phyloP scores from a whole-genome alignment of 2,888 invertebrate species.

The Amblyjoppa proteus region DNA sequence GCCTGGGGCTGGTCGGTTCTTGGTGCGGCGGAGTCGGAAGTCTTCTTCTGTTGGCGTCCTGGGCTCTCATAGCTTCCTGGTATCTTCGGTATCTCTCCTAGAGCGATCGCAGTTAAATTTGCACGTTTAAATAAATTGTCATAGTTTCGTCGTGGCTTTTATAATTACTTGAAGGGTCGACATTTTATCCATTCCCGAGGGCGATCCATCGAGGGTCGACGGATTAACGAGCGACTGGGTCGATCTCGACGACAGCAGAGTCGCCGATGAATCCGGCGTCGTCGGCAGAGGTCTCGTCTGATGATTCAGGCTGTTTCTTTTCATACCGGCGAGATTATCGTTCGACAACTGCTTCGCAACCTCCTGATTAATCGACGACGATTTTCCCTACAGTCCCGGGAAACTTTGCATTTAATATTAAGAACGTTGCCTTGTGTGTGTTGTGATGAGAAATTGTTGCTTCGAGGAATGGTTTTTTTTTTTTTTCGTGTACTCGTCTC shows the following conservation, averaged over 20 bases:
- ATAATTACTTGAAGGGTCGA: slow-evolving; percentile 81
- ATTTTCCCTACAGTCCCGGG: slow-evolving; percentile 52
- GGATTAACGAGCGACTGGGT: slow-evolving; percentile 73
- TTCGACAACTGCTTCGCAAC: slow-evolving; percentile 73
- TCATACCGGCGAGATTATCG: slow-evolving; percentile 80
- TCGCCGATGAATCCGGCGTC: slow-evolving; percentile 70
- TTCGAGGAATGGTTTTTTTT: slow-evolving; percentile 4
- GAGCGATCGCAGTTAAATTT: slow-evolving; percentile 3
- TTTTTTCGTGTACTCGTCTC: background rate
- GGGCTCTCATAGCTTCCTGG: slow-evolving; percentile 87
- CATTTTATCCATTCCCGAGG: slow-evolving; percentile 81
- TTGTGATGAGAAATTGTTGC: slow-evolving; percentile 25
- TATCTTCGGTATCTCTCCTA: slow-evolving; percentile 83
- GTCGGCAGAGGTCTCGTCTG: slow-evolving; percentile 78
- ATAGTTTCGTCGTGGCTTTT: background rate
- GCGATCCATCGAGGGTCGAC: slow-evolving; percentile 68
- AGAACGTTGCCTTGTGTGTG: slow-evolving; percentile 1
- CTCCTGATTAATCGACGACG: slow-evolving; percentile 78
- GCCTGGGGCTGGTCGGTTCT: slow-evolving; percentile 75
- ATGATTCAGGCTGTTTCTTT: slow-evolving; percentile 75
- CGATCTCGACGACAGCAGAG: slow-evolving; percentile 73
- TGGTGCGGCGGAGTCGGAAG: slow-evolving; percentile 72
- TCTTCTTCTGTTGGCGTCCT: slow-evolving; percentile 85
- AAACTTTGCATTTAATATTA: slow-evolving; percentile 50
- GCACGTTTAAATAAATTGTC: background rate